These are phyloP conservation scores for Manis crassicaudata DNA, from an alignment of 2,797 vertebrate genomes.

Conservation along the genomic window DNA sequence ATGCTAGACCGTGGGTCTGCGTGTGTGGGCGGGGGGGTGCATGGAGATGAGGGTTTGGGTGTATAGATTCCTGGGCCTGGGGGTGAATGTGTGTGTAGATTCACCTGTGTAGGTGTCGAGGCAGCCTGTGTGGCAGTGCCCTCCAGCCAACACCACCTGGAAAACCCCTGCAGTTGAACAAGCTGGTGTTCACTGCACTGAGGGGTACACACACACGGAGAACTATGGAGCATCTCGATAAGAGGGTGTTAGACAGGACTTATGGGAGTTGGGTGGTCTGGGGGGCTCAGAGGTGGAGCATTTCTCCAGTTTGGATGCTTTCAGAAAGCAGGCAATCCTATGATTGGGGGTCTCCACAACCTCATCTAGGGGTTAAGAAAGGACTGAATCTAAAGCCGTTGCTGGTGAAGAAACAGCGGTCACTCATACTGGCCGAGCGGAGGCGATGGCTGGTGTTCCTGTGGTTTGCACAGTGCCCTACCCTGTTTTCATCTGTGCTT, in stretches of 20 bases:
- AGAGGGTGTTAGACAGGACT: not conserved
- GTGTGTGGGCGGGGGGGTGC: not conserved
- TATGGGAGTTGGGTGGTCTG: not conserved
- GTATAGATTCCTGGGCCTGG: not conserved
- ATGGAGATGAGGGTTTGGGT: not conserved
- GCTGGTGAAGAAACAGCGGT: not conserved
- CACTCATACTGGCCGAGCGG: not conserved
- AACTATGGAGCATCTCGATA: rapidly evolving
- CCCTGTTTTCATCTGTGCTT: not conserved
- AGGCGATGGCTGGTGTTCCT: no score
- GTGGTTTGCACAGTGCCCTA: not conserved
- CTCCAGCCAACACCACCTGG: not conserved
- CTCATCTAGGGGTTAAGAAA: not conserved
- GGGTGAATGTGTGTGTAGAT: not conserved
- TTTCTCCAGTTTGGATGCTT: not conserved
- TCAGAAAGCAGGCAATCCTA: not conserved
- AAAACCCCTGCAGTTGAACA: not conserved
- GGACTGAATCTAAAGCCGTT: not conserved
- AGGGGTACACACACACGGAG: not conserved
- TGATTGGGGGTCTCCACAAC: not conserved
- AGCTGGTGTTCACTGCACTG: not conserved
- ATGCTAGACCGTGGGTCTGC: not conserved
- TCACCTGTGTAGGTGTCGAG: not conserved
- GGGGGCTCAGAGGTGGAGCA: not conserved
- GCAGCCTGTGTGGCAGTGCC: not conserved